Conservation (phyloP, 2,888 invertebrate genomes). For the Loripinus fragilis region DNA sequence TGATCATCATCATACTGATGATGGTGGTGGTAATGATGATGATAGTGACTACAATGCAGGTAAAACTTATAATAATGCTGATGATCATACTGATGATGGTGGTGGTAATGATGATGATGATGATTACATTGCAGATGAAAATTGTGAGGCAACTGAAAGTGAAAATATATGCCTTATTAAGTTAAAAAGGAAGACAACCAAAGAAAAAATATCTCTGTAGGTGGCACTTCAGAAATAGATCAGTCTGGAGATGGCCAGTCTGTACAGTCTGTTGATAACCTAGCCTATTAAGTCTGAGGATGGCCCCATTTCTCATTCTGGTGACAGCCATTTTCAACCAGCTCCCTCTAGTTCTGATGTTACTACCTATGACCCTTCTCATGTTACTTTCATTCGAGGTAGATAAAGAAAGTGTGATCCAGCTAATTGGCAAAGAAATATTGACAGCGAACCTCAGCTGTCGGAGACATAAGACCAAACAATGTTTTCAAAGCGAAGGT, state of each 20-base stretch:
- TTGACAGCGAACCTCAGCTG: neutral
- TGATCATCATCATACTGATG: neutral
- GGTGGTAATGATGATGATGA: neutral
- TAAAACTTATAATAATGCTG: neutral
- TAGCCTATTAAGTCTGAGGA: neutral
- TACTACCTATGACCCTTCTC: slow-evolving; percentile 1
- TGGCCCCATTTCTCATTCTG: neutral
- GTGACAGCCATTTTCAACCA: neutral
- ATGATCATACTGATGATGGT: neutral
- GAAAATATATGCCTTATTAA: neutral
- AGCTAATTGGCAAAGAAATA: neutral
- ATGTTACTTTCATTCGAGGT: neutral
- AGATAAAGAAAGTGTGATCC: slow-evolving; percentile 13
- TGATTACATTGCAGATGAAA: neutral
- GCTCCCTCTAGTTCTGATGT: neutral
- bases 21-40: neutral
- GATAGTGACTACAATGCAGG: no score
- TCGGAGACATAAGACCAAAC: neutral
- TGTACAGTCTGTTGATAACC: neutral
- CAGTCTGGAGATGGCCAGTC: neutral
- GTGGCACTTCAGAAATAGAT: neutral
- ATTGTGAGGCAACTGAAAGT: slow-evolving; percentile 8
- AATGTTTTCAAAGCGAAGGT: neutral
- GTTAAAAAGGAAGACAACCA: neutral
- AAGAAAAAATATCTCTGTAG: neutral